A percentile compares a stretch with the other conserved stretches of the same genome.
These are phyloP conservation scores for Yoshiicerus persimilis DNA, from an alignment of 1,140 invertebrate species.

Conservation along the genomic window DNA sequence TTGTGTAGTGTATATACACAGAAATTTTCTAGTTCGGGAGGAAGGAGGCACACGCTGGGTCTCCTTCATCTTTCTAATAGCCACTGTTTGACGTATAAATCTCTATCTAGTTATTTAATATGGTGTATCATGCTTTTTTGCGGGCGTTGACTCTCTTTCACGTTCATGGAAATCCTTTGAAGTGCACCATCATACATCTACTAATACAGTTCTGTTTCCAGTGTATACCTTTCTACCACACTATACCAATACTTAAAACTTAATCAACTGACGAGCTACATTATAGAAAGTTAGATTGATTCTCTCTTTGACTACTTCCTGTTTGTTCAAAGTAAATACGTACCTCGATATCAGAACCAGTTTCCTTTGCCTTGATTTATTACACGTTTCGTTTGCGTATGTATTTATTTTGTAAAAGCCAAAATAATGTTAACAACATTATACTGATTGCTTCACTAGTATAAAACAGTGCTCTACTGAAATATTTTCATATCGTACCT, in stretches of 20 bases:
- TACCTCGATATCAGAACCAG: neutral
- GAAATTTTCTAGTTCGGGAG: neutral
- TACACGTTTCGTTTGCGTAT: neutral
- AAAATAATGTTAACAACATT: too few species aligned
- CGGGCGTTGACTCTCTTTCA: neutral
- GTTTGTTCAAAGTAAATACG: neutral
- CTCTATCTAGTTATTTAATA: neutral
- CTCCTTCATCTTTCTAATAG: slow-evolving; percentile 17
- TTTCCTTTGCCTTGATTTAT: neutral
- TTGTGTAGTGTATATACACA: slow-evolving; percentile 5
- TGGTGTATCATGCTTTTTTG: neutral
- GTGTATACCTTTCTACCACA: too few species aligned
- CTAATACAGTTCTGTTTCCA: too few species aligned
- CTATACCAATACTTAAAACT: neutral
- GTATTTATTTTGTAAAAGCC: neutral
- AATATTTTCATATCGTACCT: too few species aligned
- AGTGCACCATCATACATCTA: neutral
- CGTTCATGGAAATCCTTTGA: neutral
- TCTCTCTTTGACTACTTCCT: neutral
- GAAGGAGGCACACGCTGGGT: neutral
- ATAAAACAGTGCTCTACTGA: too few species aligned
- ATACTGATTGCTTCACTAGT: too few species aligned
- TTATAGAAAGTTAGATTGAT: neutral
- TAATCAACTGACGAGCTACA: neutral
- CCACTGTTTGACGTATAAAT: neutral